phyloP scores from a whole-genome alignment of 2,888 invertebrate species.

The Rotaria macrura region DNA sequence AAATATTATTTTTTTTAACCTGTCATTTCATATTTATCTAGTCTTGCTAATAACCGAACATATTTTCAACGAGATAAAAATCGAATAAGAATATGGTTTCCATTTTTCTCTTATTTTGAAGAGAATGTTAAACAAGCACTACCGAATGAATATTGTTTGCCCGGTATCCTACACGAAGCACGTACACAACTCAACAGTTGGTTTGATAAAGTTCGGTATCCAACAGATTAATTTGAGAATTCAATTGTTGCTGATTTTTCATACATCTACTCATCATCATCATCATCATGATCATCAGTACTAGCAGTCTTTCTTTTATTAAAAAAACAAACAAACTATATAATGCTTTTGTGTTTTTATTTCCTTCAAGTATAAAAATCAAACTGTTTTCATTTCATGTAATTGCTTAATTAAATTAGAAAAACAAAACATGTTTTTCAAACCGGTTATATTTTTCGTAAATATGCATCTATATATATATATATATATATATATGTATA shows the following conservation, averaged over 20 bases:
- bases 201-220: not conserved
- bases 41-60: conserved; percentile 85
- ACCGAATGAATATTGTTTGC: conserved; percentile 63
- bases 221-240: not conserved
- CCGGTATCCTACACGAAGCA: not conserved
- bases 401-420: not conserved
- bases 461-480: no score
- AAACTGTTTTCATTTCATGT: not conserved
- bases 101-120: conserved; percentile 89
- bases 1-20: no score
- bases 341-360: no score
- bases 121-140: conserved; percentile 60
- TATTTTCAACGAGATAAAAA: conserved; percentile 62
- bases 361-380: not conserved
- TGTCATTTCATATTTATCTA: no score
- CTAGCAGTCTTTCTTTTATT: not conserved
- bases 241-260: not conserved
- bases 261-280: not conserved
- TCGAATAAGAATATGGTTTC: conserved; percentile 79
- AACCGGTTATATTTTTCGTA: not conserved
- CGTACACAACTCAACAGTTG: not conserved
- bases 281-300: not conserved
- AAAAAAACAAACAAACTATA: no score
- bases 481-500: no score
- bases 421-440: not conserved